These are phyloP conservation scores for Cirrhinus molitorella DNA, from an alignment of 2,797 vertebrate species.

Conservation along the genomic window DNA sequence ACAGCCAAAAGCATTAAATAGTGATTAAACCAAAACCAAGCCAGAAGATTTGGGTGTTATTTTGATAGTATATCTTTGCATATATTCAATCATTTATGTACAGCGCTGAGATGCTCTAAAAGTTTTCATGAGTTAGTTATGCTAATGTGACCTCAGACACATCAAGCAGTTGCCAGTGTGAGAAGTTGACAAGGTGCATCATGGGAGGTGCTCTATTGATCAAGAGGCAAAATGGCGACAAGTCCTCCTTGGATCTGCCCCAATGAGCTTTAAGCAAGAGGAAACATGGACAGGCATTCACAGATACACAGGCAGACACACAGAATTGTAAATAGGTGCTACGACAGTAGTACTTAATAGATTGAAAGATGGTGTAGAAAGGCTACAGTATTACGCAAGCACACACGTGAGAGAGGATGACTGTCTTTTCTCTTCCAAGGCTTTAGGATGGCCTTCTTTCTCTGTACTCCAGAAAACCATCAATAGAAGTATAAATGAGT, in stretches of 20 bases:
- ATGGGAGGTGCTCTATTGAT: slow-evolving; percentile 80
- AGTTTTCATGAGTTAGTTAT: slow-evolving; percentile 58
- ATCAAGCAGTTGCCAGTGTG: slow-evolving; percentile 74
- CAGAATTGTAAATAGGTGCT: slow-evolving; percentile 7
- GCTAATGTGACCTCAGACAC: slow-evolving; percentile 75
- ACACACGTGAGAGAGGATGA: neutral
- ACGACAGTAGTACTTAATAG: slow-evolving; percentile 27
- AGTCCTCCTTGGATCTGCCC: slow-evolving; percentile 44
- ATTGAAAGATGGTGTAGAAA: neutral
- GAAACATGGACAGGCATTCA: slow-evolving; percentile 33
- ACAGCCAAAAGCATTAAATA: neutral
- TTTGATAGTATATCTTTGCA: neutral
- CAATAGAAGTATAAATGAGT: slow-evolving; percentile 20
- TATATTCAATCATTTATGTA: neutral
- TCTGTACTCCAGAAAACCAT: slow-evolving; percentile 11
- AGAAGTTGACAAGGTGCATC: slow-evolving; percentile 78
- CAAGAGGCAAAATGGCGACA: slow-evolving; percentile 61
- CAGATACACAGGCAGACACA: slow-evolving; percentile 28
- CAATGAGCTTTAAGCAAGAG: slow-evolving; percentile 43
- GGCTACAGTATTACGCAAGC: neutral
- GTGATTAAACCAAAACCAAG: neutral
- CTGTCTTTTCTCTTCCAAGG: slow-evolving; percentile 27
- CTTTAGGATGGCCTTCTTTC: slow-evolving; percentile 24
- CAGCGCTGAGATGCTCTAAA: slow-evolving; percentile 27
- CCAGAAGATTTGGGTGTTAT: neutral